phyloP scores from a whole-genome alignment of 2,113 vertebrate genomes.

The Neotoma lepida region DNA sequence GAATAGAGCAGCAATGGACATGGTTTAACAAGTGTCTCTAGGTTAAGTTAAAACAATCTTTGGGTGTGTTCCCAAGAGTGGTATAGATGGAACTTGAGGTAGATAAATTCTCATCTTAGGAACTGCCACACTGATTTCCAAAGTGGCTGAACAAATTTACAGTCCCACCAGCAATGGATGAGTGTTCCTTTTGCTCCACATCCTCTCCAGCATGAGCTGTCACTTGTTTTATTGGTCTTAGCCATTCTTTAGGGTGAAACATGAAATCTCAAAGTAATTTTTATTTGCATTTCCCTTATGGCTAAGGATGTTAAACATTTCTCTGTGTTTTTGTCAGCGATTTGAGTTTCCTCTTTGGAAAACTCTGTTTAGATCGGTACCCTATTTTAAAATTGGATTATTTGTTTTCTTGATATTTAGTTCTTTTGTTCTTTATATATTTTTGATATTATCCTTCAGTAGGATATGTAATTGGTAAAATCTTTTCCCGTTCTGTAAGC shows the following conservation, averaged over 20 bases:
- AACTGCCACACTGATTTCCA: background rate
- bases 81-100: background rate
- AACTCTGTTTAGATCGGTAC: background rate
- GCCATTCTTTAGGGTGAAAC: background rate
- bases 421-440: background rate
- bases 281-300: background rate
- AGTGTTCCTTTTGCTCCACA: background rate
- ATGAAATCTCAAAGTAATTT: background rate
- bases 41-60: background rate
- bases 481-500: background rate
- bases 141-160: background rate
- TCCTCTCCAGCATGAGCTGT: background rate
- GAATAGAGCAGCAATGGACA: background rate
- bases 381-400: background rate
- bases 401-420: background rate
- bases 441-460: background rate
- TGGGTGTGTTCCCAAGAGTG: background rate
- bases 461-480: background rate
- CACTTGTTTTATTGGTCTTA: background rate
- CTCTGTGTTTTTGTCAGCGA: background rate
- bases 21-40: background rate
- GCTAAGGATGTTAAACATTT: background rate
- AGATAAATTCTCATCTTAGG: background rate
- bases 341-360: background rate
- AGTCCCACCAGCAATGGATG: background rate